phyloP scores from a whole-genome alignment of 2,888 invertebrate genomes.

The Dryomyza anilis region DNA sequence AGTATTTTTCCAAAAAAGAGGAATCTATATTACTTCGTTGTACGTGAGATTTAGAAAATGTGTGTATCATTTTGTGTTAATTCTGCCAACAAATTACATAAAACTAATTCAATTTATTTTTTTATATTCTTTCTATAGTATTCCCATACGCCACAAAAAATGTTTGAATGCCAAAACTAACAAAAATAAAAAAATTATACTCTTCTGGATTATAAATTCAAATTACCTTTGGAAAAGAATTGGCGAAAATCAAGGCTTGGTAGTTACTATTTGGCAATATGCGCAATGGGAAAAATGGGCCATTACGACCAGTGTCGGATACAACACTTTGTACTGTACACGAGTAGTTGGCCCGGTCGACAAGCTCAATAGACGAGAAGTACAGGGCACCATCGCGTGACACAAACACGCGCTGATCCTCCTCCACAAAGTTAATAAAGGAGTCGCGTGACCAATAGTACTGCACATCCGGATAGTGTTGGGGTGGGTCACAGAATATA shows the following conservation, averaged over 20 bases:
- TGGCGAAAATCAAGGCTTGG: slow-evolving; percentile 89
- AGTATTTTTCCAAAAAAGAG: no score
- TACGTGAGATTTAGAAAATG: no score
- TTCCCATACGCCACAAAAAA: no score
- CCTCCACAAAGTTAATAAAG: slow-evolving; percentile 91
- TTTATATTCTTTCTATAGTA: no score
- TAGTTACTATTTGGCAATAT: slow-evolving; percentile 88
- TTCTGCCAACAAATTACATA: background rate
- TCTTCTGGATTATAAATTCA: background rate
- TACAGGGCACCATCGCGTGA: slow-evolving; percentile 93
- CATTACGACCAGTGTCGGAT: slow-evolving; percentile 86
- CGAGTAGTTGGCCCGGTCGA: slow-evolving; percentile 88
- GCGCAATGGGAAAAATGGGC: slow-evolving; percentile 82
- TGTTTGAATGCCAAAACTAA: no score
- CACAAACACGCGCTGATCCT: slow-evolving; percentile 90
- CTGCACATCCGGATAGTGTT: slow-evolving; percentile 85
- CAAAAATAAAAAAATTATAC: background rate
- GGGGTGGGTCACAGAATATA: slow-evolving; percentile 90
- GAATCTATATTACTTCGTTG: no score
- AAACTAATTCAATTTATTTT: background rate
- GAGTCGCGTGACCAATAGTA: slow-evolving; percentile 91
- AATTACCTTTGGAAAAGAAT: slow-evolving; percentile 85
- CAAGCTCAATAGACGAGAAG: slow-evolving; percentile 89
- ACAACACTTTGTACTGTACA: slow-evolving; percentile 89
- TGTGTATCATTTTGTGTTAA: no score